A percentile compares a stretch with the other conserved stretches of the same genome.
Conservation (phyloP, 1,140 invertebrate genomes). For the Drosophila guanche region DNA sequence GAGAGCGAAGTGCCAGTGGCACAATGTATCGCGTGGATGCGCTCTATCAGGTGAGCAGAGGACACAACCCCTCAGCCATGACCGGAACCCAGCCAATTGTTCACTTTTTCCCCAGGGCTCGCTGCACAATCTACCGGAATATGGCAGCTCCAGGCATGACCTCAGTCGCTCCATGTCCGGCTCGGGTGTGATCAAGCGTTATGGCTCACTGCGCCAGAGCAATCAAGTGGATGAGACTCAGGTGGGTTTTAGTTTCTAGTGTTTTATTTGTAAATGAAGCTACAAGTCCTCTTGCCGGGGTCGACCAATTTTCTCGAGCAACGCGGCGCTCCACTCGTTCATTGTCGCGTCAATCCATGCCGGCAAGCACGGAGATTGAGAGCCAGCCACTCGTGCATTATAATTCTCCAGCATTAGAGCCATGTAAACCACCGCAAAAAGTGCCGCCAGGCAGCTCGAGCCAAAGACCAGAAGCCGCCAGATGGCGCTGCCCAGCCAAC, state of each 20-base stretch:
- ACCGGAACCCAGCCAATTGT: slow-evolving; percentile 36
- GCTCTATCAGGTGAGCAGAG: slow-evolving; percentile 92
- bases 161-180: slow-evolving; percentile 61
- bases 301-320: too few species aligned
- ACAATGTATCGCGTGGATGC: slow-evolving; percentile 94
- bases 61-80: slow-evolving; percentile 79
- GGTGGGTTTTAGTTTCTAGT: slow-evolving; percentile 28
- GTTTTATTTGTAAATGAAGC: too few species aligned
- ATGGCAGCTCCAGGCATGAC: slow-evolving; percentile 82
- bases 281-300: too few species aligned
- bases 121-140: slow-evolving; percentile 84
- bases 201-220: slow-evolving; percentile 74
- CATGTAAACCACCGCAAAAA: background rate
- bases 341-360: too few species aligned
- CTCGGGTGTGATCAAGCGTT: slow-evolving; percentile 69
- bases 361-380: too few species aligned
- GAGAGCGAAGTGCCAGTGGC: slow-evolving; percentile 85
- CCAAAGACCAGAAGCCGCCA: background rate
- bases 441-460: too few species aligned
- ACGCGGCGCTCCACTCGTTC: too few species aligned
- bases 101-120: slow-evolving; percentile 63
- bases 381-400: background rate
- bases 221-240: slow-evolving; percentile 56
- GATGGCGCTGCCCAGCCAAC: background rate
- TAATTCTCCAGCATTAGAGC: background rate